Evolutionary conservation across 2,797 vertebrate genomes (phyloP).

Genomic region (Malurus splendens): DNA sequence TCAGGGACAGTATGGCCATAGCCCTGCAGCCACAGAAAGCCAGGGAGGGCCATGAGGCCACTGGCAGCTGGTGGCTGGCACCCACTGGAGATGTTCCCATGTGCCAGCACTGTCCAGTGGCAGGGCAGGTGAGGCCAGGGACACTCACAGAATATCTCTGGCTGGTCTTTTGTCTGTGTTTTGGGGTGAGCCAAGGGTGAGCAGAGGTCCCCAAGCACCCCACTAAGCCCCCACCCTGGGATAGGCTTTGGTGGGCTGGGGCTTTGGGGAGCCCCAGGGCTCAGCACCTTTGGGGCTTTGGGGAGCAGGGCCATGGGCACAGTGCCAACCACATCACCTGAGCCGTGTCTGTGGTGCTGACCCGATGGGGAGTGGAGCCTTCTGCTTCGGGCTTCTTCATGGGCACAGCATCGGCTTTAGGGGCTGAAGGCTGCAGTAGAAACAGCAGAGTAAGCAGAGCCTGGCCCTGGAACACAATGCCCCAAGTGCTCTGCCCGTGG

Average conservation of each 20-base stretch:
- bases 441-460: not conserved
- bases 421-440: conserved; percentile 73
- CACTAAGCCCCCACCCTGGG: not conserved
- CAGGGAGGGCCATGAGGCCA: not conserved
- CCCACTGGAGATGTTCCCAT: not conserved
- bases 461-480: not conserved
- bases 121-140: not conserved
- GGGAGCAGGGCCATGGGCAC: not conserved
- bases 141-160: not conserved
- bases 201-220: not conserved
- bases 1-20: rapidly evolving
- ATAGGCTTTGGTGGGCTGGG: not conserved
- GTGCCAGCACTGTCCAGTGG: not conserved
- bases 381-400: conserved; percentile 77
- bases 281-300: not conserved
- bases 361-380: conserved; percentile 61
- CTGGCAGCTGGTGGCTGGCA: not conserved
- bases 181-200: not conserved
- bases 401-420: conserved; percentile 75
- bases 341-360: conserved; percentile 53
- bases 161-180: not conserved
- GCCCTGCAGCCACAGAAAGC: not conserved
- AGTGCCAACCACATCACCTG: conserved; percentile 68
- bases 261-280: not conserved
- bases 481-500: not conserved